A percentile compares a stretch with the other conserved stretches of the same genome.
Conservation (phyloP, 2,113 vertebrate species). For the Eidolon helvum region DNA sequence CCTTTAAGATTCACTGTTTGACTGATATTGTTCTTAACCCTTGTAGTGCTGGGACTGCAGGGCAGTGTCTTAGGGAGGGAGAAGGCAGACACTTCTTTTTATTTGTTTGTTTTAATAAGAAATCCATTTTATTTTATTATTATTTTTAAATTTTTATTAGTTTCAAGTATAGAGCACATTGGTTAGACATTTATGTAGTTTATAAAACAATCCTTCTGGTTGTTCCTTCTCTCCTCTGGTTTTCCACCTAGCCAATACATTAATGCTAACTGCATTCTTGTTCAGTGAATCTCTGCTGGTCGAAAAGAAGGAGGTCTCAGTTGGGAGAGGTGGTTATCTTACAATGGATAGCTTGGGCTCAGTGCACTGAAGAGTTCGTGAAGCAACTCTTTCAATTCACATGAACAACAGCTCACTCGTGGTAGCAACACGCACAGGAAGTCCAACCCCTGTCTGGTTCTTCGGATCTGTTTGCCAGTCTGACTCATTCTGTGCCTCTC, state of each 20-base stretch:
- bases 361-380: background rate
- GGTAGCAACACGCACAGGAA: background rate
- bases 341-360: background rate
- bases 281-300: background rate
- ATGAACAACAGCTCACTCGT: background rate
- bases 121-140: too few species aligned
- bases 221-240: too few species aligned
- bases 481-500: background rate
- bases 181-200: too few species aligned
- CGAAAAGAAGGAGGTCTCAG: background rate
- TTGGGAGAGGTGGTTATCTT: background rate
- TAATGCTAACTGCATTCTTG: too few species aligned
- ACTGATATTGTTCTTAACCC: background rate
- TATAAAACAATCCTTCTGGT: too few species aligned
- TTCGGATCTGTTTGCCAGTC: background rate
- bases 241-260: too few species aligned
- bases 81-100: background rate
- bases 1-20: background rate
- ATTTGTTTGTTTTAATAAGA: too few species aligned
- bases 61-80: background rate
- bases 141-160: too few species aligned
- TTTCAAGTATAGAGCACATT: too few species aligned
- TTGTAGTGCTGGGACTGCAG: background rate
- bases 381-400: background rate
- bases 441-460: background rate